Conservation (phyloP, 1,140 invertebrate genomes). For the Tetragonula clypearis region DNA sequence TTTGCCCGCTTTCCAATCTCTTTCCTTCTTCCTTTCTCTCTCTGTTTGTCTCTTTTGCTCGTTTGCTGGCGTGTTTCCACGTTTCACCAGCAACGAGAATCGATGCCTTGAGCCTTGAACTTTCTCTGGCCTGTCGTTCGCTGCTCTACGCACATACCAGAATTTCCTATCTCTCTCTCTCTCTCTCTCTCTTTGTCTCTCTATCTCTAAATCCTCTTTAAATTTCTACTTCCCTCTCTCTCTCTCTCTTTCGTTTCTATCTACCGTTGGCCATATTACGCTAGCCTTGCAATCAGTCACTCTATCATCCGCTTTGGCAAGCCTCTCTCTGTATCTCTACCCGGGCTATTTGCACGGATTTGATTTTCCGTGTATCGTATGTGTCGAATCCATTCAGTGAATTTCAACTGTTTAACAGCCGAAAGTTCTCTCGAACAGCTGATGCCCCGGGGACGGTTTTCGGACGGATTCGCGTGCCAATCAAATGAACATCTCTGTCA, state of each 20-base stretch:
- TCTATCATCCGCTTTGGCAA: too few relatives aligned
- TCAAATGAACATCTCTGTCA: background rate
- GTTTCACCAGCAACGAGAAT: slow-evolving; percentile 44
- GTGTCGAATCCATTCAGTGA: slow-evolving; percentile 53
- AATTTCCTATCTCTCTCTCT: background rate
- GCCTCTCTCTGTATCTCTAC: background rate
- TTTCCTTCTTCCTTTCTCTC: background rate
- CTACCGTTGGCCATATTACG: background rate
- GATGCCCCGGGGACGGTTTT: slow-evolving; percentile 16
- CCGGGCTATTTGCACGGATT: slow-evolving; percentile 7
- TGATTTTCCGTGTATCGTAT: slow-evolving; percentile 40
- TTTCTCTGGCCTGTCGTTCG: slow-evolving; percentile 41
- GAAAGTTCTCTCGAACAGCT: slow-evolving; percentile 42
- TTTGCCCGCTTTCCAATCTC: slow-evolving; percentile 3
- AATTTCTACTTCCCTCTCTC: background rate
- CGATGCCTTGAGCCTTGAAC: slow-evolving; percentile 62
- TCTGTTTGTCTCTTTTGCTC: background rate
- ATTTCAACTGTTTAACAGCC: slow-evolving; percentile 37
- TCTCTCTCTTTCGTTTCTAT: background rate
- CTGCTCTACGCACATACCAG: background rate
- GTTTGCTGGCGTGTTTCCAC: slow-evolving; percentile 20
- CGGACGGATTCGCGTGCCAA: background rate
- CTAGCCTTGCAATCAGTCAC: too few relatives aligned
- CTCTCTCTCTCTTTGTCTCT: background rate
- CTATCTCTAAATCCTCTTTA: slow-evolving; percentile 16